Evolutionary conservation across 2,888 invertebrate genomes (phyloP).

Genomic region (Aspidiotus rigidus): DNA sequence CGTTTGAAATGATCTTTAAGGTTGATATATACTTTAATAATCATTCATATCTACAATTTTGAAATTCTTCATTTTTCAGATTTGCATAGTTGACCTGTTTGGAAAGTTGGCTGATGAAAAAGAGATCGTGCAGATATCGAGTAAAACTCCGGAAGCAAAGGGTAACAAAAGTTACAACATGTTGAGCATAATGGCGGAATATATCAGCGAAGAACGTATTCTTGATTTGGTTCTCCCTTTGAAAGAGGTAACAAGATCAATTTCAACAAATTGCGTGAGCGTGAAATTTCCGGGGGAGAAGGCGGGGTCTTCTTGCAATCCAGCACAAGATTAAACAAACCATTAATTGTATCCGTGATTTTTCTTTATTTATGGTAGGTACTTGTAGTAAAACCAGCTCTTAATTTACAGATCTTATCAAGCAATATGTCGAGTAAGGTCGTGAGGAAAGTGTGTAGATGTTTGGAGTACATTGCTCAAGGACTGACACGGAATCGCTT

Average conservation of each 20-base stretch:
- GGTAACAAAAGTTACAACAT: conserved; percentile 79
- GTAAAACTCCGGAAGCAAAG: conserved; percentile 72
- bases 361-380: too few species aligned
- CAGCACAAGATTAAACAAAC: too few species aligned
- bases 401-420: conserved; percentile 48
- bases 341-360: too few species aligned
- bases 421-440: conserved; percentile 70
- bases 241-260: conserved; percentile 54
- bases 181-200: conserved; percentile 68
- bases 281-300: background rate
- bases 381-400: background rate
- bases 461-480: conserved; percentile 64
- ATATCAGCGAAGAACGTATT: conserved; percentile 65
- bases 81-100: conserved; percentile 81
- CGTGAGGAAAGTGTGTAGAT: conserved; percentile 68
- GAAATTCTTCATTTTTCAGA: conserved; percentile 41
- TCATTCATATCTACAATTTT: background rate
- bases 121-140: conserved; percentile 71
- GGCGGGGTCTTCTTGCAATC: background rate
- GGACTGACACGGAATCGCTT: conserved; percentile 77
- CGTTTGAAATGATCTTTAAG: background rate
- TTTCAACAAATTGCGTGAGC: background rate
- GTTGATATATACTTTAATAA: background rate
- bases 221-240: conserved; percentile 70
- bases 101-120: conserved; percentile 83